phyloP scores from a whole-genome alignment of 2,113 vertebrate genomes.

The Opisthocomus hoazin region DNA sequence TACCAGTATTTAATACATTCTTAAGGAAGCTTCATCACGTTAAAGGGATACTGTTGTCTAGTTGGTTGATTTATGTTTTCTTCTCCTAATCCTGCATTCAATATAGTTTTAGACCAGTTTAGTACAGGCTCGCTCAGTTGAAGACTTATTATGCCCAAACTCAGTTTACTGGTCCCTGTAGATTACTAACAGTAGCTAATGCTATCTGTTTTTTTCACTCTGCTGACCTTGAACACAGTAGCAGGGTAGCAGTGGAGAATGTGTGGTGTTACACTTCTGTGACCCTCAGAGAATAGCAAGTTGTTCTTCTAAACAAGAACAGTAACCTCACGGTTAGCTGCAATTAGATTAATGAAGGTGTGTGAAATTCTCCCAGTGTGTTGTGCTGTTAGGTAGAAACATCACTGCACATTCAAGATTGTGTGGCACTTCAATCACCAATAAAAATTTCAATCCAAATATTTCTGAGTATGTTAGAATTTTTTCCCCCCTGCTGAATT shows the following conservation, averaged over 20 bases:
- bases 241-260: not conserved
- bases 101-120: not conserved
- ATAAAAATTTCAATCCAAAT: not conserved
- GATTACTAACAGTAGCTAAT: not conserved
- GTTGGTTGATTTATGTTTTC: not conserved
- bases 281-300: not conserved
- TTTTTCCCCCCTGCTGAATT: not conserved
- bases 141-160: not conserved
- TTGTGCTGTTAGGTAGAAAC: not conserved
- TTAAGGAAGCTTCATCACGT: not conserved
- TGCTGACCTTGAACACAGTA: not conserved
- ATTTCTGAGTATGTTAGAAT: not conserved
- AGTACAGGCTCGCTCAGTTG: not conserved
- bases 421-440: not conserved
- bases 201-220: not conserved
- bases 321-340: not conserved
- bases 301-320: not conserved
- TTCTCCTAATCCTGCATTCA: not conserved
- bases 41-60: not conserved
- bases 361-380: not conserved
- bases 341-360: not conserved
- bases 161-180: not conserved
- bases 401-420: not conserved
- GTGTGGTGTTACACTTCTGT: not conserved
- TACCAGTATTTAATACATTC: not conserved